A percentile compares a stretch with the other conserved stretches of the same genome.
Evolutionary conservation across 2,113 vertebrate species (phyloP).

Genomic region (Alethe diademata): DNA sequence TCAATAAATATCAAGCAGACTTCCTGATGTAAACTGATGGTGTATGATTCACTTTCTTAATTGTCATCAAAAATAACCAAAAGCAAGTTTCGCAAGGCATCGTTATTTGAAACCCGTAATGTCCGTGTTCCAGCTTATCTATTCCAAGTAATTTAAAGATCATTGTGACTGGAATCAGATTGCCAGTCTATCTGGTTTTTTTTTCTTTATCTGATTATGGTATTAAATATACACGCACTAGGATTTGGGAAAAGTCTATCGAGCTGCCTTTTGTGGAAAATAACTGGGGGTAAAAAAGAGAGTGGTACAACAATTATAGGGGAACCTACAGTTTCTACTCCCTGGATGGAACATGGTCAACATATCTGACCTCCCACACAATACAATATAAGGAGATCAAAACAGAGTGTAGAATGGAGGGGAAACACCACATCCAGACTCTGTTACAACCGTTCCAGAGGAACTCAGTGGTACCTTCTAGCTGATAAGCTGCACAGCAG

Average conservation of each 20-base stretch:
- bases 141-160: background rate
- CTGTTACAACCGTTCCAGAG: background rate
- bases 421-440: fast-evolving
- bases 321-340: background rate
- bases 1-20: background rate
- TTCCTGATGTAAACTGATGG: background rate
- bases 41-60: background rate
- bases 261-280: background rate
- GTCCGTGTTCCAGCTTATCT: background rate
- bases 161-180: background rate
- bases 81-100: background rate
- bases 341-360: fast-evolving
- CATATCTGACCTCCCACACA: background rate
- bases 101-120: background rate
- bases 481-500: background rate
- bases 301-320: background rate
- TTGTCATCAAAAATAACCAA: background rate
- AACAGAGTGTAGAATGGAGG: background rate
- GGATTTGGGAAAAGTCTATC: background rate
- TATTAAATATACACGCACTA: background rate
- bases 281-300: background rate
- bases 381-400: background rate
- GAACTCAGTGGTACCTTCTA: background rate
- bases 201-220: background rate
- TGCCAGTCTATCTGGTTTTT: background rate